These are phyloP conservation scores for Heliconius charithonia DNA, from an alignment of 2,888 invertebrate genomes.

Conservation along the genomic window DNA sequence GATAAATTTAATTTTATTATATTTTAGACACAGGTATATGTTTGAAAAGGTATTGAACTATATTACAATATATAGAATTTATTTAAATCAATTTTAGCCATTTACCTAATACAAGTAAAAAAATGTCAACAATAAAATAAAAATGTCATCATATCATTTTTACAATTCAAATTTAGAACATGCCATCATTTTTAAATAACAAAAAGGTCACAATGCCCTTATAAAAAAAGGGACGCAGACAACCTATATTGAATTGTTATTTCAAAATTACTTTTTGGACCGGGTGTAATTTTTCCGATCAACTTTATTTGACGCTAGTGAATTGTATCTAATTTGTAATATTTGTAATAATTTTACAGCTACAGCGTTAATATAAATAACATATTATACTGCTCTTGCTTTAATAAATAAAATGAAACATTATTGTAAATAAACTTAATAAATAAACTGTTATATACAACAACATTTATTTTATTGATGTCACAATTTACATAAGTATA, in stretches of 20 bases:
- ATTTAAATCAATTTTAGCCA: no score
- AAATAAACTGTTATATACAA: not conserved
- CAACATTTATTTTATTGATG: no score
- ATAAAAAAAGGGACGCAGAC: slow-evolving; percentile 3
- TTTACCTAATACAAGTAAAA: no score
- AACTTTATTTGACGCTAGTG: not conserved
- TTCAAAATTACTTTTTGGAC: slow-evolving; percentile 4
- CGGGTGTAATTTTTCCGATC: not conserved
- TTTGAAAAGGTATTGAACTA: no score
- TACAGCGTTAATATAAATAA: not conserved
- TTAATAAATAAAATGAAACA: not conserved
- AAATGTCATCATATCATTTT: no score
- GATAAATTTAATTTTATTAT: no score
- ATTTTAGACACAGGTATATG: no score
- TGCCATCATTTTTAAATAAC: not conserved
- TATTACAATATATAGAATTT: no score
- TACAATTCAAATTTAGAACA: no score
- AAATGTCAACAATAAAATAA: no score
- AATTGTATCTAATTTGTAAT: not conserved
- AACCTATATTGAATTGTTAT: slow-evolving; percentile 17
- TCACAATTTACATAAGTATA: not conserved
- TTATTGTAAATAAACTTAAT: not conserved
- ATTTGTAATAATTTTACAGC: not conserved
- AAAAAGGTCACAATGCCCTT: slow-evolving; percentile 4
- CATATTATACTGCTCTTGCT: not conserved